A percentile compares a stretch with the other conserved stretches of the same genome.
Conservation (phyloP, 1,140 invertebrate genomes). For the Atopsyche davidsoni region DNA sequence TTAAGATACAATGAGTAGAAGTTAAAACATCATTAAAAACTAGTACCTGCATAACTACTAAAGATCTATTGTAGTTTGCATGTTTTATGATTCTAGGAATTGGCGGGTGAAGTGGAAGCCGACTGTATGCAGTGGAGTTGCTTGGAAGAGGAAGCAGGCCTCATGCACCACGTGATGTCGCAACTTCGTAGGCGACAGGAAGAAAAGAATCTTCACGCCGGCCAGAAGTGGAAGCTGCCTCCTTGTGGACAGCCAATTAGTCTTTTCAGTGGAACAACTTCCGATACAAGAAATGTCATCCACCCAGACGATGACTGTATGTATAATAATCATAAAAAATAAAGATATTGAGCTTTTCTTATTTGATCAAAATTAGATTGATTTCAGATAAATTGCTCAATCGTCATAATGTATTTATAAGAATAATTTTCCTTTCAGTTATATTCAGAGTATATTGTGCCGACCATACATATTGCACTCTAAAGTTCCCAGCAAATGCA, state of each 20-base stretch:
- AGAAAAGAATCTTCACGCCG: slow-evolving; percentile 49
- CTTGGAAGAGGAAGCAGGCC: slow-evolving; percentile 56
- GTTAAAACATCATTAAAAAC: no score
- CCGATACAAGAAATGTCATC: slow-evolving; percentile 50
- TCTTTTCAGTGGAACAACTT: slow-evolving; percentile 52
- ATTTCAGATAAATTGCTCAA: no score
- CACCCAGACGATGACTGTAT: slow-evolving; percentile 64
- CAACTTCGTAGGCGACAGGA: slow-evolving; percentile 54
- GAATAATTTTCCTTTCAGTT: slow-evolving; percentile 57
- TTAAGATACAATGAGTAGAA: no score
- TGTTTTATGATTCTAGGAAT: slow-evolving; percentile 51
- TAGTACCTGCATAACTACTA: no score
- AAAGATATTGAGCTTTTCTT: not conserved
- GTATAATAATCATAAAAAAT: slow-evolving; percentile 27
- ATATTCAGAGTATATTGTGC: slow-evolving; percentile 82
- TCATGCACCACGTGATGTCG: slow-evolving; percentile 62
- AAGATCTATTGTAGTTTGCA: no score
- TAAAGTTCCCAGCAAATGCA: slow-evolving; percentile 66
- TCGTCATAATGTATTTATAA: no score
- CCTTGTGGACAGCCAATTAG: slow-evolving; percentile 62
- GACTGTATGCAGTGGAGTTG: slow-evolving; percentile 44
- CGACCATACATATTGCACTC: slow-evolving; percentile 79
- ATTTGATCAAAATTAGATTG: no score
- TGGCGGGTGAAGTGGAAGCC: slow-evolving; percentile 62
- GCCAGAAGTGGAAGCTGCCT: slow-evolving; percentile 65